Conservation (phyloP, 2,797 vertebrate genomes). For the Anisognathus igniventris region DNA sequence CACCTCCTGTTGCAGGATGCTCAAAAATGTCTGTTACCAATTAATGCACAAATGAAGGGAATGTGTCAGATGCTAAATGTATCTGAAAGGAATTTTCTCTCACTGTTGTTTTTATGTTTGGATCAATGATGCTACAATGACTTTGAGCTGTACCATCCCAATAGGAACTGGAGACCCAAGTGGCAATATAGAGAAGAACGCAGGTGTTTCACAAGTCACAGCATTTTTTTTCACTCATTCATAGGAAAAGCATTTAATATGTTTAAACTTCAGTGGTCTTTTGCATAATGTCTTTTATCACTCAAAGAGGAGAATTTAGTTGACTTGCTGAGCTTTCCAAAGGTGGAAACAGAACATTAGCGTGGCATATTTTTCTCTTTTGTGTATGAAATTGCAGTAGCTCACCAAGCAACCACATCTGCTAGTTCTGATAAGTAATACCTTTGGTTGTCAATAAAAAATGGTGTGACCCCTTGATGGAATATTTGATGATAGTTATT, state of each 20-base stretch:
- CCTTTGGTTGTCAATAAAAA: background rate
- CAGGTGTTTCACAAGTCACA: background rate
- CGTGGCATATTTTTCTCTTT: background rate
- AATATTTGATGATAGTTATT: background rate
- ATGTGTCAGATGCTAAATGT: background rate
- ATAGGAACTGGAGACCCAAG: background rate
- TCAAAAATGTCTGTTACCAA: background rate
- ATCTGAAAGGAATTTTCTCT: background rate
- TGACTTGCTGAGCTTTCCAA: background rate
- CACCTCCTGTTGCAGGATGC: conserved; percentile 25
- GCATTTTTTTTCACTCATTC: background rate
- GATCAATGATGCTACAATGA: background rate
- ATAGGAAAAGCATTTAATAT: background rate
- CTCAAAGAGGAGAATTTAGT: background rate
- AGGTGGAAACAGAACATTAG: background rate
- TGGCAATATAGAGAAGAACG: background rate
- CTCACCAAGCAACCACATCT: background rate
- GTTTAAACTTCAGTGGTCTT: background rate
- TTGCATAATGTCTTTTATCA: background rate
- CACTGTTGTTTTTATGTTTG: background rate
- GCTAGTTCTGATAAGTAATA: background rate
- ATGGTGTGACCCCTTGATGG: background rate
- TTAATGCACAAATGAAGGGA: background rate
- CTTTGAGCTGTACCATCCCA: background rate
- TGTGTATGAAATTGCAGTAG: background rate